Conservation (phyloP, 2,888 invertebrate species). For the Ophion ellenae region DNA sequence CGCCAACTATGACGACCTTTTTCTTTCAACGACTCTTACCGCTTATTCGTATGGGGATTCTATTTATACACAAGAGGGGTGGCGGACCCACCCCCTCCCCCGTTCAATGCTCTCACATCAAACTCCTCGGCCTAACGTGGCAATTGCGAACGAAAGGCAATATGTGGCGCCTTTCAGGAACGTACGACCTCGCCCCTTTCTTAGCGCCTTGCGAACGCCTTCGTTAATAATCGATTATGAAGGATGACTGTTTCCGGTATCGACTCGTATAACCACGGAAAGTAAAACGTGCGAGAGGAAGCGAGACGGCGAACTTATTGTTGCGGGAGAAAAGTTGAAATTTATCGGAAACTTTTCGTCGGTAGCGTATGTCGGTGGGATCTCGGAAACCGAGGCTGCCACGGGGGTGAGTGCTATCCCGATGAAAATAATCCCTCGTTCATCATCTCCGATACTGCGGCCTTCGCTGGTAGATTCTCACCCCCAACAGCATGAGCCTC, state of each 20-base stretch:
- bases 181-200: slow-evolving; percentile 64
- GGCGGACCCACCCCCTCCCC: slow-evolving; percentile 38
- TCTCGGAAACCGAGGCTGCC: slow-evolving; percentile 43
- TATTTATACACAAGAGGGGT: slow-evolving; percentile 56
- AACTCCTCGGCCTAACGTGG: slow-evolving; percentile 16
- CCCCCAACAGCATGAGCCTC: slow-evolving; percentile 18
- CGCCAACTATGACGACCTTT: slow-evolving; percentile 66
- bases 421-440: slow-evolving; percentile 79
- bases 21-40: slow-evolving; percentile 19
- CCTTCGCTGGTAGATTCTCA: slow-evolving; percentile 40
- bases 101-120: slow-evolving; percentile 40
- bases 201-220: slow-evolving; percentile 65
- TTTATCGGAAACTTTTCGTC: slow-evolving; percentile 77
- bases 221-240: slow-evolving; percentile 82
- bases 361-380: slow-evolving; percentile 36
- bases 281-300: slow-evolving; percentile 46
- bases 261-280: slow-evolving; percentile 65
- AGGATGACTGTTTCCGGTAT: slow-evolving; percentile 77
- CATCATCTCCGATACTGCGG: slow-evolving; percentile 72
- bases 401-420: slow-evolving; percentile 19
- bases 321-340: slow-evolving; percentile 78
- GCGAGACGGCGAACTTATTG: slow-evolving; percentile 74
- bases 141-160: slow-evolving; percentile 28
- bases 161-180: slow-evolving; percentile 35
- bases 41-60: slow-evolving; percentile 8